Conservation (phyloP, 2,797 vertebrate genomes). For the Crocodylus rhombifer region DNA sequence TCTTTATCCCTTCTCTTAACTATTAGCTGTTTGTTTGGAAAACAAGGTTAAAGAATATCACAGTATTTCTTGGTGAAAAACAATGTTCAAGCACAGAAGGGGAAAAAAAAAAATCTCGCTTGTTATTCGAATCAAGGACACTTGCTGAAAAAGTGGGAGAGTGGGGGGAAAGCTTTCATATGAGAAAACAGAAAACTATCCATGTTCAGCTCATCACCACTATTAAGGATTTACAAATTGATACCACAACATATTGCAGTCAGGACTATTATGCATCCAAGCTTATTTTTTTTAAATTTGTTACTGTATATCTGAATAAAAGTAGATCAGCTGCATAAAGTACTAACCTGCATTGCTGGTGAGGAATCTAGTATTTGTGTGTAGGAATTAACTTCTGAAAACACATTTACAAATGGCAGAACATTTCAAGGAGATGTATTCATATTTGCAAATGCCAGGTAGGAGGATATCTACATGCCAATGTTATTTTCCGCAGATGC, state of each 20-base stretch:
- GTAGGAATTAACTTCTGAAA: neutral
- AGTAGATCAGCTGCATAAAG: neutral
- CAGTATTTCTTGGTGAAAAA: neutral
- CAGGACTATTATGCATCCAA: neutral
- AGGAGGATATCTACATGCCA: neutral
- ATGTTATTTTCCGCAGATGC: neutral
- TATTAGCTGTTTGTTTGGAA: conserved; percentile 39
- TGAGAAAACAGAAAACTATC: neutral
- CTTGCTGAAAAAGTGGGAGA: neutral
- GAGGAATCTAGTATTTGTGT: neutral
- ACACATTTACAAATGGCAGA: neutral
- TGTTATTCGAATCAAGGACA: neutral
- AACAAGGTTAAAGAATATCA: conserved; percentile 33
- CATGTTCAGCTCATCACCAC: neutral
- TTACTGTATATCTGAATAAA: neutral
- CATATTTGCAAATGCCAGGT: too few species aligned
- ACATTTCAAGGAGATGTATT: neutral
- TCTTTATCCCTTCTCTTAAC: conserved; percentile 33
- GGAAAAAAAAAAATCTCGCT: neutral
- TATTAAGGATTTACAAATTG: neutral
- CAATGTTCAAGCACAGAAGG: neutral
- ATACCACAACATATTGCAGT: neutral
- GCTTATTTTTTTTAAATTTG: neutral
- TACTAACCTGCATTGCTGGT: neutral
- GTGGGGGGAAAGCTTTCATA: neutral